Percentiles rank a stretch among this genome's conserved stretches.
Conservation (phyloP, 2,888 invertebrate genomes). For the Sepioteuthis lessoniana region DNA sequence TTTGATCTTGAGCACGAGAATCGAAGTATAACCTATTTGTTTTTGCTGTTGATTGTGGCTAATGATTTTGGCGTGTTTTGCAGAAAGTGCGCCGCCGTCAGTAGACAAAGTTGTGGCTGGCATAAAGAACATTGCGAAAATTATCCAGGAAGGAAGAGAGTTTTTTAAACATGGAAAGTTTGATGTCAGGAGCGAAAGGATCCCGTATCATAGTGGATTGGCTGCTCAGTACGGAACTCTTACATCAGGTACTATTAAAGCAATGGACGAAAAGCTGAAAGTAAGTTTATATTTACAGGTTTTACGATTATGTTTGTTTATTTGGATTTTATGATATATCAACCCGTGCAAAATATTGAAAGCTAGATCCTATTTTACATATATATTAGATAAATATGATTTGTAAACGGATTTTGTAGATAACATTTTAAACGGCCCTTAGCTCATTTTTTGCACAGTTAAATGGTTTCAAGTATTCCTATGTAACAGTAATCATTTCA, state of each 20-base stretch:
- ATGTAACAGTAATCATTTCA: no score
- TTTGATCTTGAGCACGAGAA: no score
- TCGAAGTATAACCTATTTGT: background rate
- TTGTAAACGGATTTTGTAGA: no score
- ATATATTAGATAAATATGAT: no score
- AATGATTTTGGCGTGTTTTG: background rate
- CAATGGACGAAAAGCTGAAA: background rate
- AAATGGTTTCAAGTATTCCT: no score
- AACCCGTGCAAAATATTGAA: no score
- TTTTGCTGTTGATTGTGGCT: background rate
- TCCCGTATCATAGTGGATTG: background rate
- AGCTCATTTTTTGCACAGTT: no score
- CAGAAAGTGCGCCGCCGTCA: background rate
- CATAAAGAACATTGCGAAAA: background rate
- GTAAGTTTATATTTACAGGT: background rate
- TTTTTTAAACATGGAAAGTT: background rate
- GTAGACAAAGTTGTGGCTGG: background rate
- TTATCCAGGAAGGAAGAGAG: background rate
- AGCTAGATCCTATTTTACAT: no score
- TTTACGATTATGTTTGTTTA: no score
- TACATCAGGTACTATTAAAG: background rate
- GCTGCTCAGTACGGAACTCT: slow-evolving; percentile 35
- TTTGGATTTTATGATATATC: no score
- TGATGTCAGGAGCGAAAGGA: background rate
- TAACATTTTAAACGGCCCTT: no score